These are phyloP conservation scores for Drosophila nigrodunni DNA, from an alignment of 1,140 invertebrate species.

Conservation along the genomic window DNA sequence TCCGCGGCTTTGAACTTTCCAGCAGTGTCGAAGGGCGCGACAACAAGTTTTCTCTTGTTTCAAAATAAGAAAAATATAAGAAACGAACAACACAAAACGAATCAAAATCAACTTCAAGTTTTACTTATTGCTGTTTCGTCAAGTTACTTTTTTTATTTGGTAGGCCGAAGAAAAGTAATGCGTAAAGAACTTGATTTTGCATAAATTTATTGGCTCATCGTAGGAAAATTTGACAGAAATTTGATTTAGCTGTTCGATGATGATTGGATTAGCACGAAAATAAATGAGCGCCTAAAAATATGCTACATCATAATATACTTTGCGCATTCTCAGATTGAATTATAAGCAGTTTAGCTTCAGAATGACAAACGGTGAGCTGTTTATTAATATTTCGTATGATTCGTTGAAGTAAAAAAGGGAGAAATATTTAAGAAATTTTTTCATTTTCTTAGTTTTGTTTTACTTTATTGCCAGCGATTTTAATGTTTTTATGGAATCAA, in stretches of 20 bases:
- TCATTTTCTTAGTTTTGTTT: not conserved
- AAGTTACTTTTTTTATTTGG: not conserved
- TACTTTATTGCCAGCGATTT: not conserved
- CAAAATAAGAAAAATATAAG: conserved; percentile 6
- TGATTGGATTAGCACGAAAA: conserved; percentile 39
- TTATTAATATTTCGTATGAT: not conserved
- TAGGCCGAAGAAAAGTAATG: conserved; percentile 22
- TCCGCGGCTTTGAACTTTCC: conserved; percentile 70
- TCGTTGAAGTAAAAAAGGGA: not conserved
- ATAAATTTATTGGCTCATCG: conserved; percentile 46
- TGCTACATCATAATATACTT: conserved; percentile 34
- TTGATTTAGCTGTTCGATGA: conserved; percentile 44
- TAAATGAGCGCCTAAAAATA: conserved; percentile 31
- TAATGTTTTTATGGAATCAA: conserved; percentile 5
- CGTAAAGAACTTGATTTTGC: conserved; percentile 40
- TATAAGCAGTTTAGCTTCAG: not conserved
- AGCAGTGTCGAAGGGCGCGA: conserved; percentile 64
- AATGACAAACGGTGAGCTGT: not conserved
- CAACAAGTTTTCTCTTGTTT: conserved; percentile 49
- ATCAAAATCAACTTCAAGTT: conserved; percentile 37
- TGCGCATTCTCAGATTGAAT: not conserved
- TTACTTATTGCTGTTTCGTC: conserved; percentile 42
- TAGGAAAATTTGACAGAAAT: conserved; percentile 44
- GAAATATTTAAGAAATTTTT: not conserved
- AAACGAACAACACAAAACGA: conserved; percentile 8